Evolutionary conservation across 2,113 vertebrate genomes (phyloP).

Genomic region (Toxotes jaculatrix): DNA sequence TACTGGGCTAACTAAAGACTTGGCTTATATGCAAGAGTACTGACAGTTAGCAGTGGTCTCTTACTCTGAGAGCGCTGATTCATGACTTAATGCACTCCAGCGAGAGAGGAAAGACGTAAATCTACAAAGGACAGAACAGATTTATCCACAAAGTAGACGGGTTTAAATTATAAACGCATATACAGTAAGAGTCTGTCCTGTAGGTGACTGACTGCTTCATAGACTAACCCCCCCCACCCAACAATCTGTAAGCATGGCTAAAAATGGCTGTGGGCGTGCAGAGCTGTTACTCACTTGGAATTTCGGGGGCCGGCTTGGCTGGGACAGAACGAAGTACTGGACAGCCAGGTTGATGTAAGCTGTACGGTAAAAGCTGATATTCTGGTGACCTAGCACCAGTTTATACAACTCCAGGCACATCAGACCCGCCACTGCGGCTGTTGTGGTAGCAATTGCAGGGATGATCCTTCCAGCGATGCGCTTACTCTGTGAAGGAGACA

Average conservation of each 20-base stretch:
- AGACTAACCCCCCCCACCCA: constrained; percentile 9
- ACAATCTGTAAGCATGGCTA: background rate
- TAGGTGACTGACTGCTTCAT: constrained; percentile 29
- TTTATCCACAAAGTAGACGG: constrained; percentile 58
- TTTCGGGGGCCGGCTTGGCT: constrained; percentile 45
- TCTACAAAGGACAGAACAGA: constrained; percentile 50
- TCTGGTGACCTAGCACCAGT: constrained; percentile 81
- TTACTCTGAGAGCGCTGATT: constrained; percentile 67
- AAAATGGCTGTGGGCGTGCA: background rate
- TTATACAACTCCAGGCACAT: constrained; percentile 92
- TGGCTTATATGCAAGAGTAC: constrained; percentile 48
- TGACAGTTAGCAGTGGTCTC: constrained; percentile 35
- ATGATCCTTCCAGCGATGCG: constrained; percentile 87
- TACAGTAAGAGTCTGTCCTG: constrained; percentile 63
- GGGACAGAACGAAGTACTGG: constrained; percentile 68
- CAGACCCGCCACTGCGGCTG: constrained; percentile 88
- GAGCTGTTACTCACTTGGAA: constrained; percentile 78
- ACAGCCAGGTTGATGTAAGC: constrained; percentile 81
- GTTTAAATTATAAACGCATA: constrained; percentile 52
- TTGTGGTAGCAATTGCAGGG: constrained; percentile 92
- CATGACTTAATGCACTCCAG: constrained; percentile 67
- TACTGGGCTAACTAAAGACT: constrained; percentile 51
- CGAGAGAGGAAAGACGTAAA: constrained; percentile 46
- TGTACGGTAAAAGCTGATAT: constrained; percentile 81
- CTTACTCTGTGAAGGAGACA: constrained; percentile 86